Evolutionary conservation across 2,888 invertebrate species (phyloP).

Genomic region (Orthosia gracilis): DNA sequence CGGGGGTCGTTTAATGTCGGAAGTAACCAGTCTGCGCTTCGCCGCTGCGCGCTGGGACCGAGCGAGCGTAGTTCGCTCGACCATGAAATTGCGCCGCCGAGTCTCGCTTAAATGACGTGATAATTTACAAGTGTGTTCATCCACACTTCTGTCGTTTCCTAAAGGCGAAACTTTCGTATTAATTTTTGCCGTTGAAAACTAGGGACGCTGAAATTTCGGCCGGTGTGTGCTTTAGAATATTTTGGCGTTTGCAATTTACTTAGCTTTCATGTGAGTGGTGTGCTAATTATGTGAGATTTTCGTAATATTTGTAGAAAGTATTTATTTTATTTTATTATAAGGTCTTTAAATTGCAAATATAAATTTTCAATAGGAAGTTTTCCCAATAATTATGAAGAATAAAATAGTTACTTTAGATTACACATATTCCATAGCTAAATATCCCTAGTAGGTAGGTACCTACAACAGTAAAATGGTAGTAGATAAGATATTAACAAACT

Average conservation of each 20-base stretch:
- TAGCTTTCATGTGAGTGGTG: constrained; percentile 19
- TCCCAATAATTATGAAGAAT: background rate
- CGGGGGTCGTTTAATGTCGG: constrained; percentile 62
- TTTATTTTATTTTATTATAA: background rate
- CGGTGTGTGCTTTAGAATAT: constrained; percentile 40
- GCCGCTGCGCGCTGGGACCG: constrained; percentile 63
- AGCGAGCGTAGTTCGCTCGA: constrained; percentile 68
- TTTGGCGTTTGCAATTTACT: constrained; percentile 33
- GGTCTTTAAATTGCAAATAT: background rate
- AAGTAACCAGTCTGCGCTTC: constrained; percentile 59
- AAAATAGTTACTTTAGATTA: background rate
- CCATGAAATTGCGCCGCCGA: constrained; percentile 81
- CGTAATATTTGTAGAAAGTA: no score
- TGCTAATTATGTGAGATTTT: background rate
- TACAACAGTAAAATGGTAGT: background rate
- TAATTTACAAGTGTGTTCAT: constrained; percentile 80
- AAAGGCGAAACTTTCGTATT: constrained; percentile 72
- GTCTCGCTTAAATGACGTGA: constrained; percentile 79
- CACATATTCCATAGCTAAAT: background rate
- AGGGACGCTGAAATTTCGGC: constrained; percentile 51
- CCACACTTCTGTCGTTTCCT: constrained; percentile 70
- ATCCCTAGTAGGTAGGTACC: background rate
- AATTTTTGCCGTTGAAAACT: constrained; percentile 67
- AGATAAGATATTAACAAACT: background rate
- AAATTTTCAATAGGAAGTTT: background rate